Evolutionary conservation across 2,797 vertebrate genomes (phyloP).

Genomic region (Perdix hodgsoniae): DNA sequence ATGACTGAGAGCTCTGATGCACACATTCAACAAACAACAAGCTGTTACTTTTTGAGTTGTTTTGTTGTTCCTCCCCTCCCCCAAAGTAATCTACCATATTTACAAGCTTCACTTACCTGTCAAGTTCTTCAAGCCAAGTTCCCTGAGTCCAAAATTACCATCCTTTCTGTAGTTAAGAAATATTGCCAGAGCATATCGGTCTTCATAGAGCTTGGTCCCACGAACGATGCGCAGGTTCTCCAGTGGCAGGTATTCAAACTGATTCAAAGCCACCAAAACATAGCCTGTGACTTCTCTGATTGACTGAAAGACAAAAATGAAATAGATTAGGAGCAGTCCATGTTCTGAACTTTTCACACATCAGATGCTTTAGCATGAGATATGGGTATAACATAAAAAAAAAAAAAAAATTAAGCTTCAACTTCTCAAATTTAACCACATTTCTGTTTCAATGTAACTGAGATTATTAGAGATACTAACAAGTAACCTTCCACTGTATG

Average conservation of each 20-base stretch:
- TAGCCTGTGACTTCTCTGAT: slow-evolving; percentile 98
- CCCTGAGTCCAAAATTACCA: slow-evolving; percentile 93
- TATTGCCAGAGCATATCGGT: slow-evolving; percentile 92
- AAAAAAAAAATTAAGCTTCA: not conserved
- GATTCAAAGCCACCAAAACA: slow-evolving; percentile 95
- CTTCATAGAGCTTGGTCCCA: slow-evolving; percentile 95
- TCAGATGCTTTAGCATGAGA: not conserved
- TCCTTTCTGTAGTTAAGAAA: slow-evolving; percentile 98
- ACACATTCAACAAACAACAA: not conserved
- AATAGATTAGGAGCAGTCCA: not conserved
- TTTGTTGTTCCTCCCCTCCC: too few species aligned
- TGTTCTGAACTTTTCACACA: not conserved
- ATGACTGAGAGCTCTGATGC: not conserved
- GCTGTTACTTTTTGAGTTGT: too few species aligned
- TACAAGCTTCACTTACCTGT: slow-evolving; percentile 84
- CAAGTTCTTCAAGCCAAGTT: slow-evolving; percentile 93
- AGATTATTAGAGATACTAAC: not conserved
- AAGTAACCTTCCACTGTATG: not conserved
- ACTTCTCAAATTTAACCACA: not conserved
- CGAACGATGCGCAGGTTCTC: slow-evolving; percentile 97
- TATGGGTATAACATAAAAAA: not conserved
- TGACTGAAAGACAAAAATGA: slow-evolving; percentile 84
- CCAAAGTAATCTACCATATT: not conserved
- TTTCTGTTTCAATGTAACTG: not conserved
- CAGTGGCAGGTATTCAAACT: slow-evolving; percentile 96